Evolutionary conservation across 2,113 vertebrate genomes (phyloP).

Genomic region (Petromus typicus): DNA sequence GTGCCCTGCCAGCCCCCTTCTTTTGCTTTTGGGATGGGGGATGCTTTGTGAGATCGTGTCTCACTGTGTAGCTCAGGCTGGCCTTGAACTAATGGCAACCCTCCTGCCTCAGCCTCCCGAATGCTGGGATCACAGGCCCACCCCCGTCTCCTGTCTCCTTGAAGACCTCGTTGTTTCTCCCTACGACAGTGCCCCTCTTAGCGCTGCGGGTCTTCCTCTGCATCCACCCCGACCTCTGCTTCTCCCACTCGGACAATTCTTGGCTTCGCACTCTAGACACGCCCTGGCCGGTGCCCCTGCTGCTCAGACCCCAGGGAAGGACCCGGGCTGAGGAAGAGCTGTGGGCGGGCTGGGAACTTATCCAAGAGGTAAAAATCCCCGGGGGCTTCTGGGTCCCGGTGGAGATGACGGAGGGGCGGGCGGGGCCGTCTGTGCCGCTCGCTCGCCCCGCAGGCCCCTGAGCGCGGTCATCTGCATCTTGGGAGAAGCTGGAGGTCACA

Average conservation of each 20-base stretch:
- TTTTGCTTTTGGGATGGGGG: not conserved
- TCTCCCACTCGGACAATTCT: not conserved
- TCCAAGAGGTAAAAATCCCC: not conserved
- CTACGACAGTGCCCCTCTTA: not conserved
- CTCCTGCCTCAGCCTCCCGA: not conserved
- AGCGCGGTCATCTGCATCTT: not conserved
- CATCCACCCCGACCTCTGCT: no score
- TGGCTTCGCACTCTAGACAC: not conserved
- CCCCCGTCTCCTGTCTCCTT: not conserved
- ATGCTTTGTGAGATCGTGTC: not conserved
- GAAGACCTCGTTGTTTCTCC: not conserved
- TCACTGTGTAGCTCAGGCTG: not conserved
- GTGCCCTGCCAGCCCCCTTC: not conserved
- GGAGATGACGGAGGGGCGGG: not conserved
- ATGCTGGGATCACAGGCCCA: not conserved
- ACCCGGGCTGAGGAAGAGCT: not conserved
- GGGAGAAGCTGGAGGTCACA: not conserved
- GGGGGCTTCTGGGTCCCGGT: not conserved
- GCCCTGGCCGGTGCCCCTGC: not conserved
- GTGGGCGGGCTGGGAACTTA: not conserved
- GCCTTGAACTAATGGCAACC: not conserved
- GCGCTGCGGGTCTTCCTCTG: no score
- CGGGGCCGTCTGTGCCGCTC: accelerated
- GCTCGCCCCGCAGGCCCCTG: no score
- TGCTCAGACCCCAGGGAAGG: not conserved